A percentile compares a stretch with the other conserved stretches of the same genome.
Conservation (phyloP, 2,888 invertebrate species). For the Prionchulus punctatus region DNA sequence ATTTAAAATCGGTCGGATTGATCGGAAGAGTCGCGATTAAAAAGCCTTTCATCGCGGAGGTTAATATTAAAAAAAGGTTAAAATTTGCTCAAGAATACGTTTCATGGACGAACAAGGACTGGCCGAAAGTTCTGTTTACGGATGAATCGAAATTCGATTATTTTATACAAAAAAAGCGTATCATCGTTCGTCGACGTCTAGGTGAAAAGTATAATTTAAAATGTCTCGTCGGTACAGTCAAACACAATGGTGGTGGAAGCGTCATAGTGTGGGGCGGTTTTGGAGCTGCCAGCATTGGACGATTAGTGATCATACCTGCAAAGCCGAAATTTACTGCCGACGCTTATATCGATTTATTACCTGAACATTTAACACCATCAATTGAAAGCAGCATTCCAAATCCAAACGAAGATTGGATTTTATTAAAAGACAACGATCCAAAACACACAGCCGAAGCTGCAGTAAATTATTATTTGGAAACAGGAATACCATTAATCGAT, state of each 20-base stretch:
- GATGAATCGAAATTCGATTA: constrained; percentile 2
- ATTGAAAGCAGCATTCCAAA: not conserved
- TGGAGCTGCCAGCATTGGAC: not conserved
- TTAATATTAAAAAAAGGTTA: not conserved
- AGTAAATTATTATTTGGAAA: no score
- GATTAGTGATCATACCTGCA: not conserved
- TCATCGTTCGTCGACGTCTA: not conserved
- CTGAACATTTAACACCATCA: not conserved
- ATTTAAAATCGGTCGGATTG: no score
- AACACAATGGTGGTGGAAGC: not conserved
- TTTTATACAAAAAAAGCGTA: not conserved
- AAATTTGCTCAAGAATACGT: not conserved
- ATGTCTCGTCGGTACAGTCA: constrained; percentile 1
- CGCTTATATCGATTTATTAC: not conserved
- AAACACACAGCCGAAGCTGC: no score
- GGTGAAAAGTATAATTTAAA: not conserved
- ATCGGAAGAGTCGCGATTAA: no score
- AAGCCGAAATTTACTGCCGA: not conserved
- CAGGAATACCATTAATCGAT: not conserved
- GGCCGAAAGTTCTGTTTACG: not conserved
- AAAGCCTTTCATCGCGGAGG: not conserved
- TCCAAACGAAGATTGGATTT: not conserved
- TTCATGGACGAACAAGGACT: not conserved
- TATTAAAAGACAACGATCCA: no score
- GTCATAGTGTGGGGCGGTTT: constrained; percentile 1